Evolutionary conservation across 2,113 vertebrate genomes (phyloP).

Genomic region (Anoura caudifer): DNA sequence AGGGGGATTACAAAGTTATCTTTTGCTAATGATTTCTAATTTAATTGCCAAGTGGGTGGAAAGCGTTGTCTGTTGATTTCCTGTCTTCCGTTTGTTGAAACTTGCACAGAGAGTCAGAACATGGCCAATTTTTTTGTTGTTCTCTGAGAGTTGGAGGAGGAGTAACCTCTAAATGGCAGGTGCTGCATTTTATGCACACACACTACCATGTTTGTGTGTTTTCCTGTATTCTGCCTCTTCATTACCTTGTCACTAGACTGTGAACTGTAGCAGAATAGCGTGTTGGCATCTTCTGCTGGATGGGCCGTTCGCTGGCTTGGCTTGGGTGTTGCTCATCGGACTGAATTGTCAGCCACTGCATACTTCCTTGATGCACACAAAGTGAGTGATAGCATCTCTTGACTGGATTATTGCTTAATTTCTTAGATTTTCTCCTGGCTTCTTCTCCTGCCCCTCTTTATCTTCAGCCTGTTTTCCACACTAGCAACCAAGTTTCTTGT

Average conservation of each 20-base stretch:
- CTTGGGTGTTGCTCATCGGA: neutral
- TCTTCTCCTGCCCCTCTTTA: neutral
- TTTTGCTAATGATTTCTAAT: neutral
- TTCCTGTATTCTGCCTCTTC: neutral
- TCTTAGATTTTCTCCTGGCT: neutral
- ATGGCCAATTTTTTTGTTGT: neutral
- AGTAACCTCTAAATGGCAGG: neutral
- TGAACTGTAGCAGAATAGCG: neutral
- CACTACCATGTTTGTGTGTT: neutral
- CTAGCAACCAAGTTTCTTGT: neutral
- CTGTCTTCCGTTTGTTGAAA: neutral
- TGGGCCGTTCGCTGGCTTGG: neutral
- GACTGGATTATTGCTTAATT: neutral
- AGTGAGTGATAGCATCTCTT: rapidly evolving
- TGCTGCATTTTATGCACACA: neutral
- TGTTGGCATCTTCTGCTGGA: neutral
- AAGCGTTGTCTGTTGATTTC: neutral
- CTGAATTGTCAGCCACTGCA: too few species aligned
- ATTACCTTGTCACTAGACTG: rapidly evolving
- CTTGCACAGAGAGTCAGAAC: neutral
- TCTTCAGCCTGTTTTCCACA: neutral
- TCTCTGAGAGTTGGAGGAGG: neutral
- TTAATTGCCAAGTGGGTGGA: neutral
- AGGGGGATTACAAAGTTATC: neutral
- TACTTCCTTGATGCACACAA: rapidly evolving